Percentiles rank a stretch among this genome's conserved stretches.
Conservation (phyloP, 2,888 invertebrate species). For the Agapostemon virescens region DNA sequence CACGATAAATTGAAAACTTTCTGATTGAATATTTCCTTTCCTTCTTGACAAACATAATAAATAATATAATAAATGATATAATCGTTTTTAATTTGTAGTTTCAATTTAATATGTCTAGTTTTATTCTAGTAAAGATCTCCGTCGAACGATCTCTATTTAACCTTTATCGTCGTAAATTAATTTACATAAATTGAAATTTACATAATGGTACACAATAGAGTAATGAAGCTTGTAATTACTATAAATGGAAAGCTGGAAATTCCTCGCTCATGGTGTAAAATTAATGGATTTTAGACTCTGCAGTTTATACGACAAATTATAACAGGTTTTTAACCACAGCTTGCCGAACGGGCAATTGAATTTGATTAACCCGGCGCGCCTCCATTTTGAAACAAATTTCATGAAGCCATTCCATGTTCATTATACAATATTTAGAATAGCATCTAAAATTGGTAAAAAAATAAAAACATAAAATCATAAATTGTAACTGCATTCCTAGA, state of each 20-base stretch:
- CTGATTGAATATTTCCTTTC: not conserved
- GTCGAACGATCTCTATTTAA: not conserved
- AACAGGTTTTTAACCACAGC: not conserved
- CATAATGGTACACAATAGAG: not conserved
- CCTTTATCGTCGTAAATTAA: not conserved
- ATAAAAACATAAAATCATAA: too few relatives aligned
- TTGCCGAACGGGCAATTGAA: not conserved
- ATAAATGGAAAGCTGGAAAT: not conserved
- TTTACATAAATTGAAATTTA: not conserved
- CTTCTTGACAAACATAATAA: too few relatives aligned
- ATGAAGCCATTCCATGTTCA: not conserved
- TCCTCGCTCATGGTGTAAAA: not conserved
- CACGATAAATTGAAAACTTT: not conserved
- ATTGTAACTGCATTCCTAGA: too few relatives aligned
- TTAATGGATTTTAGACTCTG: not conserved
- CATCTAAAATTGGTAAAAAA: too few relatives aligned
- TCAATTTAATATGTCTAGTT: not conserved
- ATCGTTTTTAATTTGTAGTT: not conserved
- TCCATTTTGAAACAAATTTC: not conserved
- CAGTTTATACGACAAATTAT: not conserved
- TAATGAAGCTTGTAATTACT: not conserved
- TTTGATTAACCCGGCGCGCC: not conserved
- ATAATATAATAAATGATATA: not conserved
- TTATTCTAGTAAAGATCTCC: not conserved
- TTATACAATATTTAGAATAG: not conserved